Conservation (phyloP, 2,797 vertebrate genomes). For the Lutra lutra region DNA sequence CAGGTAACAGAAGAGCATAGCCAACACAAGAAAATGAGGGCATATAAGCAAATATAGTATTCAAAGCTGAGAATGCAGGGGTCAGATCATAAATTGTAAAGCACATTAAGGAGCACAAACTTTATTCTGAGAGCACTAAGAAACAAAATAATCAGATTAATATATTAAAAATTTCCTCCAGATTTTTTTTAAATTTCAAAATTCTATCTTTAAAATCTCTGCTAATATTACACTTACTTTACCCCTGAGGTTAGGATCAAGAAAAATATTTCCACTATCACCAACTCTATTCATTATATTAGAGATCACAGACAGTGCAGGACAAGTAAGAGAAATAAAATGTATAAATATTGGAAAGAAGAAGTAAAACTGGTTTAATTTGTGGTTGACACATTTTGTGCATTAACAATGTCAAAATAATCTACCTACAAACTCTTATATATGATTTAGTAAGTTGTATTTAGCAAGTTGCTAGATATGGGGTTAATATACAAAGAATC, state of each 20-base stretch:
- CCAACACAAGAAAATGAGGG: not conserved
- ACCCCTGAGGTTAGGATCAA: not conserved
- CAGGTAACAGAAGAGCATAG: not conserved
- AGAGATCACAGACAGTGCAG: not conserved
- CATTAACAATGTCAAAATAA: not conserved
- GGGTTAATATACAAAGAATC: not conserved
- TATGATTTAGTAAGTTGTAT: not conserved
- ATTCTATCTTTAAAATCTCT: not conserved
- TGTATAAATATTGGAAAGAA: not conserved
- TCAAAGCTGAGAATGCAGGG: not conserved
- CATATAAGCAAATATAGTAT: not conserved
- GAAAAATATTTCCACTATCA: not conserved
- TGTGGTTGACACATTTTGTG: not conserved
- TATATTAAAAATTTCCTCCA: not conserved
- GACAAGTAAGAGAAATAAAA: not conserved
- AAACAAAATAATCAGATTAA: not conserved
- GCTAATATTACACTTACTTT: not conserved
- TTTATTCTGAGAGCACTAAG: not conserved
- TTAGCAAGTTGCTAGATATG: not conserved
- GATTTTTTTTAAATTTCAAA: not conserved
- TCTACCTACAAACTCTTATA: not conserved
- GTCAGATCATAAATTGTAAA: not conserved
- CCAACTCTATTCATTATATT: not conserved
- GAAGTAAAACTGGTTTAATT: not conserved
- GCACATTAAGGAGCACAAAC: not conserved